These are phyloP conservation scores for Sinotaia quadrata DNA, from an alignment of 2,888 invertebrate genomes.

Conservation along the genomic window DNA sequence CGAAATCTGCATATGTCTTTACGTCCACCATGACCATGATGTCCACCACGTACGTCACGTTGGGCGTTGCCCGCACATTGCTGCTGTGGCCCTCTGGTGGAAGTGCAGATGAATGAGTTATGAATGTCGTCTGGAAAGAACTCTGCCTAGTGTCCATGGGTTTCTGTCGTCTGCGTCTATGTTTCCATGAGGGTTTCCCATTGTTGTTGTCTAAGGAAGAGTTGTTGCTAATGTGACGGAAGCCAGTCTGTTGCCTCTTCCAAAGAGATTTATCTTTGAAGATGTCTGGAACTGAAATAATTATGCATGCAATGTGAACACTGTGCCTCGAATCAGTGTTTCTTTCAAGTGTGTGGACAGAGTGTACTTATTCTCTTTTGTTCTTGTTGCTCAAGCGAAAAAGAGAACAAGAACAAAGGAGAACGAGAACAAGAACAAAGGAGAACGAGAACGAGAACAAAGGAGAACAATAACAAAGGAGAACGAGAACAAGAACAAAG, in stretches of 20 bases:
- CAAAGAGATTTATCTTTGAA: conserved; percentile 28
- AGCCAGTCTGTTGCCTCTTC: background rate
- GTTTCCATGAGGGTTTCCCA: background rate
- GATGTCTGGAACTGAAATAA: conserved; percentile 23
- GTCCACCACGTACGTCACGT: conserved; percentile 40
- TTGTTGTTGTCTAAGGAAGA: background rate
- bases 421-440: too few species aligned
- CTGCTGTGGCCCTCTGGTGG: conserved; percentile 13
- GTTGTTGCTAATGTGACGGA: background rate
- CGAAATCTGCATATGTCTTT: conserved; percentile 52
- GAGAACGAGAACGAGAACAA: too few species aligned
- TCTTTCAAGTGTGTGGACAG: background rate
- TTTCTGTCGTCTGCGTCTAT: background rate
- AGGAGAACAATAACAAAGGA: too few species aligned
- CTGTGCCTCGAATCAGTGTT: background rate
- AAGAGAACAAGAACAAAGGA: too few species aligned
- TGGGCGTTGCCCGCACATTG: background rate
- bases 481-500: too few species aligned
- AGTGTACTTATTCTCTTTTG: too few species aligned
- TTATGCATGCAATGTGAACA: background rate
- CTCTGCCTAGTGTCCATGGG: background rate
- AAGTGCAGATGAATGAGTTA: conserved; percentile 29
- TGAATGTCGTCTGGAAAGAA: conserved; percentile 22
- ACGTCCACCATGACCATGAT: conserved; percentile 56
- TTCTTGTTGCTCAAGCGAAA: too few species aligned